Evolutionary conservation across 2,888 invertebrate species (phyloP), one percentile per base, ranked within the genome.

Genomic region (Microctonus aethiopoides): DNA sequence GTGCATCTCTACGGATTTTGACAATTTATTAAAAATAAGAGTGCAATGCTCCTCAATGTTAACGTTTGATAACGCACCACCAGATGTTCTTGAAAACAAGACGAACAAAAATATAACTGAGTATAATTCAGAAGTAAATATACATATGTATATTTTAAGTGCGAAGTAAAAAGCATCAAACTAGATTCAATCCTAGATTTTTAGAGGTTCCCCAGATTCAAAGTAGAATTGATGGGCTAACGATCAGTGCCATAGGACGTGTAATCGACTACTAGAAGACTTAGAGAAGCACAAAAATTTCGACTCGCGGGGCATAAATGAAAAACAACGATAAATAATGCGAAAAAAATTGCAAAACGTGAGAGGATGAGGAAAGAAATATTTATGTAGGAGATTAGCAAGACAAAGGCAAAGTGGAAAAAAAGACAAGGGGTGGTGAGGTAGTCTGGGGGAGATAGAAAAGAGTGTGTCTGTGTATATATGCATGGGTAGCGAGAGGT

Each of bases 61-160:
- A 76, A 78, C 71, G 65, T 76, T 63, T 77, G 77, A 75, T 76
- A 46, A 46, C 46, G 7, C 16, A 46, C 46, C 79, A 78, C 81
- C 83, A 81, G 81, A 82, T 83, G 81, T 81, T 83, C 81, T 56
- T 64, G 68, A 74, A 77, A 82, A 83, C 80, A 81, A 82, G 75
- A 81, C 74, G 70, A 67, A 72, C 77, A 75, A 77, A 76, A 82
- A 73, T 78, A 75, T 74, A 73, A 51, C 54, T 65, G 41, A 51
- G 59, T 61, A 46, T 46, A 46, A 46, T 29, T 5, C 29, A 29
- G 4, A 29, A 5, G 7, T 7, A 29, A 3, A 29, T 29, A 29
- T n/a, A n/a, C n/a, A n/a, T 7, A 29, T 29, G 29, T 29, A 29
- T 29, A 29, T n/a, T n/a, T n/a, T 29, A 29, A 29, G 7, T 29